These are phyloP conservation scores for Porphyrio hochstetteri DNA, from an alignment of 2,113 vertebrate genomes.

Conservation along the genomic window DNA sequence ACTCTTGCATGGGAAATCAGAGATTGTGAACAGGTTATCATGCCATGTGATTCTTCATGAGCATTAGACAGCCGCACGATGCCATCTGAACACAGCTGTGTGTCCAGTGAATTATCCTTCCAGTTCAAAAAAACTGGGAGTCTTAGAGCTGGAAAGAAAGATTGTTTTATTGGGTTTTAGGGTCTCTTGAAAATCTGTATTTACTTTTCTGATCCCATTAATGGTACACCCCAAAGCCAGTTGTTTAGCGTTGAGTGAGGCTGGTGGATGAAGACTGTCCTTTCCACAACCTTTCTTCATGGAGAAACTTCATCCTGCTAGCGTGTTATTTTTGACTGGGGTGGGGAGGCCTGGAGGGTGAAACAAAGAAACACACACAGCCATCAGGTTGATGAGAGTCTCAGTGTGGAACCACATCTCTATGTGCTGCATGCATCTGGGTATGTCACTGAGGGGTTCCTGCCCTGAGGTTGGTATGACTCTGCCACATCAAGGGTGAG, in stretches of 20 bases:
- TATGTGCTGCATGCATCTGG: not conserved
- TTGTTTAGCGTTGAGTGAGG: not conserved
- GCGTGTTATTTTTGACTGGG: not conserved
- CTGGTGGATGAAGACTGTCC: not conserved
- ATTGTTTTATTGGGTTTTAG: not conserved
- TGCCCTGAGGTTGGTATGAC: not conserved
- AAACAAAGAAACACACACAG: not conserved
- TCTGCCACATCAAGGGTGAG: accelerated
- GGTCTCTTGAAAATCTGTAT: not conserved
- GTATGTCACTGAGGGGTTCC: not conserved
- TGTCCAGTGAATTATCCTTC: not conserved
- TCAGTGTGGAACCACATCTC: not conserved
- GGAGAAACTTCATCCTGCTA: not conserved
- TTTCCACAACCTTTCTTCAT: not conserved
- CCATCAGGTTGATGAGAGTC: not conserved
- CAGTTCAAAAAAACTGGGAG: not conserved
- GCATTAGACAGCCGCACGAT: not conserved
- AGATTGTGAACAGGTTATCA: not conserved
- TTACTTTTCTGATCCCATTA: not conserved
- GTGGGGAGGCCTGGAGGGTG: not conserved
- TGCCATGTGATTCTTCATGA: not conserved
- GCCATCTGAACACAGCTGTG: not conserved
- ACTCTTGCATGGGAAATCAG: not conserved
- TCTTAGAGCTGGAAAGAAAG: not conserved
- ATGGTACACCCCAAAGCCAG: not conserved